Conservation (phyloP, 1,140 invertebrate species). For the Eueides isabella region DNA sequence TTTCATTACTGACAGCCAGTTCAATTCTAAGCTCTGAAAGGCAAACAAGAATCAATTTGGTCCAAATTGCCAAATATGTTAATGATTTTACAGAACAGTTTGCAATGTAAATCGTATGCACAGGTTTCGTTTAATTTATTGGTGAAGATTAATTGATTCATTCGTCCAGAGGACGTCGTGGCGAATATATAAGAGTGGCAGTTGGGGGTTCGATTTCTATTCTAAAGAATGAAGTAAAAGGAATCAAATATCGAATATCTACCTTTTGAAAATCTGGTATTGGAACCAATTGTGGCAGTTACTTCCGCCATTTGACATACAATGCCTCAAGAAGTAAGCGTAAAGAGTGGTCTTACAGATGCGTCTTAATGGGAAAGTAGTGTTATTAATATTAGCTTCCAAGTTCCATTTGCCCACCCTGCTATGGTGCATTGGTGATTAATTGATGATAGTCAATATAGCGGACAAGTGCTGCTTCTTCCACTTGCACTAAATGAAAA, state of each 20-base stretch:
- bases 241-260: too few species aligned
- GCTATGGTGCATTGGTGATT: too few species aligned
- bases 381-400: too few species aligned
- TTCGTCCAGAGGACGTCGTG: background rate
- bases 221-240: background rate
- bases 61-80: background rate
- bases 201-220: background rate
- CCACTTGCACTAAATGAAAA: too few species aligned
- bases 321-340: too few species aligned
- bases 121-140: background rate
- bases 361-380: too few species aligned
- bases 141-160: background rate
- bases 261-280: background rate
- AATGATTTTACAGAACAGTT: background rate
- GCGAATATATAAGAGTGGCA: background rate
- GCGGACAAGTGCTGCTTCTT: too few species aligned
- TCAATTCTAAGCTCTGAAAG: conserved; percentile 4
- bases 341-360: too few species aligned
- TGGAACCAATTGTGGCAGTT: too few species aligned
- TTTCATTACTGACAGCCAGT: background rate
- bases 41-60: conserved; percentile 6
- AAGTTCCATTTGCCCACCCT: too few species aligned
- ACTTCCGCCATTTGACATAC: background rate
- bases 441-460: too few species aligned
- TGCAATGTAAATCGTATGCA: background rate